Evolutionary conservation across 2,113 vertebrate genomes (phyloP).

Genomic region (Muntiacus reevesi): DNA sequence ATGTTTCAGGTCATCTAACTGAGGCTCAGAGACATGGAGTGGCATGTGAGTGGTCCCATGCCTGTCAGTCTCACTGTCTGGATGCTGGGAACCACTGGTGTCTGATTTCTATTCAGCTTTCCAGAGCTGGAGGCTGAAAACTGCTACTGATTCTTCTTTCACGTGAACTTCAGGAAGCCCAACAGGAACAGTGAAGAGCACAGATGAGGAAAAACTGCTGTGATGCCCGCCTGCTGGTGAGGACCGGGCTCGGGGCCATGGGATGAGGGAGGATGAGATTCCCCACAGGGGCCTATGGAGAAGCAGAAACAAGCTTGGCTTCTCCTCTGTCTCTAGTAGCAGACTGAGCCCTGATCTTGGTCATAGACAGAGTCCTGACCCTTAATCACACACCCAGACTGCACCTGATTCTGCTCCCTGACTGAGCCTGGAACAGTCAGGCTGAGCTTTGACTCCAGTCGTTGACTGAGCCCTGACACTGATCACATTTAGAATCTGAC

Average conservation of each 20-base stretch:
- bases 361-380: neutral
- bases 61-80: neutral
- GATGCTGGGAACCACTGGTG: too few relatives aligned
- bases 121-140: neutral
- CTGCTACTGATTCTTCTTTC: neutral
- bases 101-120: neutral
- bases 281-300: too few relatives aligned
- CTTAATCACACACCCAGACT: too few relatives aligned
- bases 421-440: neutral
- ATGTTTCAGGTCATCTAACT: neutral
- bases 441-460: neutral
- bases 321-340: neutral
- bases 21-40: neutral
- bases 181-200: neutral
- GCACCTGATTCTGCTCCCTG: neutral
- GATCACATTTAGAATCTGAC: neutral
- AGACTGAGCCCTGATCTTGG: neutral
- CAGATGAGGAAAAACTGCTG: neutral
- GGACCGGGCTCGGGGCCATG: neutral
- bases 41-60: neutral
- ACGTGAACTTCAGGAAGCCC: neutral
- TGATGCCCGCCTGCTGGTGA: neutral
- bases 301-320: neutral
- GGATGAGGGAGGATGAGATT: too few relatives aligned
- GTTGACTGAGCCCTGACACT: neutral